These are phyloP conservation scores for Pipa parva DNA, from an alignment of 2,113 vertebrate species.

Conservation along the genomic window DNA sequence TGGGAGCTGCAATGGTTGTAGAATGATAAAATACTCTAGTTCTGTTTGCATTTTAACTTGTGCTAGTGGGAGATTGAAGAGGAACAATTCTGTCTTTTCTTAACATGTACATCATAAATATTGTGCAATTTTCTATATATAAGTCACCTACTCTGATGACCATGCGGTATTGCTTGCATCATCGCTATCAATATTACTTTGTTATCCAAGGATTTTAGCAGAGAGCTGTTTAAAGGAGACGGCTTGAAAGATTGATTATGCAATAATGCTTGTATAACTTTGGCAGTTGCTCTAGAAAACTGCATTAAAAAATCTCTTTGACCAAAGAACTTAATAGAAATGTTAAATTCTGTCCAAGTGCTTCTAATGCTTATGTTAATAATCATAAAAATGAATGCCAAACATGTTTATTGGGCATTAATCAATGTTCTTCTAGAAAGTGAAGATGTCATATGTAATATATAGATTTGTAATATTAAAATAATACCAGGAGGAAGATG, in stretches of 20 bases:
- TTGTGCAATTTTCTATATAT: no score
- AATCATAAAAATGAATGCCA: neutral
- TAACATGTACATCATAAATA: no score
- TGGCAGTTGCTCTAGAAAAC: neutral
- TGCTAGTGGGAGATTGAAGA: no score
- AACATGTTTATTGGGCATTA: neutral
- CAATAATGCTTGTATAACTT: neutral
- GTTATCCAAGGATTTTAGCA: neutral
- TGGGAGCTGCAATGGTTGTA: no score
- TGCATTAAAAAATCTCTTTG: neutral
- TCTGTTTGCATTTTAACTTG: no score
- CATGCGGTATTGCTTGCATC: neutral
- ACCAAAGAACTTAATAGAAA: neutral
- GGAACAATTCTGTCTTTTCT: no score
- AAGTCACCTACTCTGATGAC: no score
- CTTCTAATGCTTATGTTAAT: slow-evolving; percentile 3
- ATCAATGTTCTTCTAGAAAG: neutral
- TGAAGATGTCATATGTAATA: neutral
- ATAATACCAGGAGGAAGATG: neutral
- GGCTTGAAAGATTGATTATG: neutral
- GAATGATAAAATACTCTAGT: no score
- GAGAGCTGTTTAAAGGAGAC: neutral
- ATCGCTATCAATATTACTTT: neutral
- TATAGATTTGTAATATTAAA: neutral
- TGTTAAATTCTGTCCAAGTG: neutral